Percentiles rank a stretch among this genome's conserved stretches.
phyloP scores from a whole-genome alignment of 2,888 invertebrate species.

The Cynaeus angustus region DNA sequence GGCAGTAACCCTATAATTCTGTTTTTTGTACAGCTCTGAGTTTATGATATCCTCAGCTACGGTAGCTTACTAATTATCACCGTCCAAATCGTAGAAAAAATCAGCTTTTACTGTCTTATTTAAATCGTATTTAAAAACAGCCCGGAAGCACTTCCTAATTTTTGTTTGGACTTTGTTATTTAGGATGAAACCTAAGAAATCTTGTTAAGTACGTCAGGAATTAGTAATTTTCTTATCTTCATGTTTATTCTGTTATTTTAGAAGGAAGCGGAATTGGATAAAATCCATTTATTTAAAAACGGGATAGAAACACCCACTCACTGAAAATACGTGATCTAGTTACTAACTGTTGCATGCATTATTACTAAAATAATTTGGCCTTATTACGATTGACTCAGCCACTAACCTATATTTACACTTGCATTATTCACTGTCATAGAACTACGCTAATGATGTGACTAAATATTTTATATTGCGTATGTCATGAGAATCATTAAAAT shows the following conservation, averaged over 20 bases:
- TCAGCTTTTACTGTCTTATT: background rate
- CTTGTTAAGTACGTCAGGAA: background rate
- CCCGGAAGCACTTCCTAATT: too few relatives aligned
- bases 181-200: background rate
- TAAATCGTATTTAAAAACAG: too few relatives aligned
- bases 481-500: background rate
- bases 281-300: too few relatives aligned
- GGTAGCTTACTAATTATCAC: too few relatives aligned
- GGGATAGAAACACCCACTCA: background rate
- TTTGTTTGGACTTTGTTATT: background rate
- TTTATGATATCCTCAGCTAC: too few relatives aligned
- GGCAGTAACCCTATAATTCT: background rate
- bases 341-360: background rate
- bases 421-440: background rate
- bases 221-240: background rate
- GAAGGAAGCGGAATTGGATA: background rate
- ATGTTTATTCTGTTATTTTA: conserved; percentile 1
- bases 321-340: background rate
- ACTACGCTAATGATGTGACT: background rate
- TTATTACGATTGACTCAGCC: conserved; percentile 9
- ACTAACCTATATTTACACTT: conserved; percentile 8
- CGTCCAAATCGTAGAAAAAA: too few relatives aligned
- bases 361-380: conserved; percentile 14
- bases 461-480: conserved; percentile 2
- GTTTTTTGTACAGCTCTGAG: background rate